Percentiles rank a stretch among this genome's conserved stretches.
Evolutionary conservation across 2,113 vertebrate genomes (phyloP).

Genomic region (Mirounga angustirostris): DNA sequence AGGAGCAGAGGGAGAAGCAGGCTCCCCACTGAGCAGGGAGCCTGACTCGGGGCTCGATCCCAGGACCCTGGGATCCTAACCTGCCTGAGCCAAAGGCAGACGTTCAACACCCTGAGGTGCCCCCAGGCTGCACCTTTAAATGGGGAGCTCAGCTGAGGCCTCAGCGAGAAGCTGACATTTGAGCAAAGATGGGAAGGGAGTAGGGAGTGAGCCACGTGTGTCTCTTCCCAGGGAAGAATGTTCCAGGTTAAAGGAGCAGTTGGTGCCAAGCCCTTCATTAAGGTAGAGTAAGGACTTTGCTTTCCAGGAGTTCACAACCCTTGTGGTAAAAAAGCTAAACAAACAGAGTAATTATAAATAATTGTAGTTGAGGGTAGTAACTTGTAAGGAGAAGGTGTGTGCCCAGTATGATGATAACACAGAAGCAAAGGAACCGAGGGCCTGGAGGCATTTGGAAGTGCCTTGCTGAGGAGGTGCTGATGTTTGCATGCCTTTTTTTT

Average conservation of each 20-base stretch:
- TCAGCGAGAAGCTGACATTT: neutral
- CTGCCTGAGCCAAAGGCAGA: neutral
- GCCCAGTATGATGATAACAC: neutral
- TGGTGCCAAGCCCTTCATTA: neutral
- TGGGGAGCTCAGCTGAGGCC: neutral
- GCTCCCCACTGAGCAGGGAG: neutral
- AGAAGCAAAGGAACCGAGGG: neutral
- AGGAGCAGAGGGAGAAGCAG: neutral
- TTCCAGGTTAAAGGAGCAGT: neutral
- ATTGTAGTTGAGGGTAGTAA: neutral
- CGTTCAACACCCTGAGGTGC: neutral
- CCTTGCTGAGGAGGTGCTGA: neutral
- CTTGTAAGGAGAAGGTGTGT: neutral
- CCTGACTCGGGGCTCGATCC: neutral
- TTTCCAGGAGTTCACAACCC: constrained; percentile 2
- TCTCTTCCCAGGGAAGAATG: neutral
- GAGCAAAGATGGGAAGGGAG: neutral
- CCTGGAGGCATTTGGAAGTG: neutral
- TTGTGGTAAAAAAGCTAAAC: constrained; percentile 13
- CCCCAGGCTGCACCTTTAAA: neutral
- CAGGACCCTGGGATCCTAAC: neutral
- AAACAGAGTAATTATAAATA: constrained; percentile 49
- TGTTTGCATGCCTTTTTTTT: neutral
- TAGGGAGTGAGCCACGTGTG: accelerated
- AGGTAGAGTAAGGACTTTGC: neutral